phyloP scores from a whole-genome alignment of 1,140 invertebrate species.

The Megalopta genalis region DNA sequence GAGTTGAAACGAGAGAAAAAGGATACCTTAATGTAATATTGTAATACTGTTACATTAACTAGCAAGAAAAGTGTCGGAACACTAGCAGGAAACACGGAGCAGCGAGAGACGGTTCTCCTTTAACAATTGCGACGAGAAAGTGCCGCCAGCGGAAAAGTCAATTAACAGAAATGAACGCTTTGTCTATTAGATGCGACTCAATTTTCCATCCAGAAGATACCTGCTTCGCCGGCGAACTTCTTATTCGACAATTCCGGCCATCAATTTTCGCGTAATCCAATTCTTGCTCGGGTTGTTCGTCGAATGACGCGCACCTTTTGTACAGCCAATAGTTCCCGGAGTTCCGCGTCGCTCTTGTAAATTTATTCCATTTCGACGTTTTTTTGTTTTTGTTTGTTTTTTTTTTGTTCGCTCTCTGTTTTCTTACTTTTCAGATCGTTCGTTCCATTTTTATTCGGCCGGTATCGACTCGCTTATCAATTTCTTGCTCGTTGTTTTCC shows the following conservation, averaged over 20 bases:
- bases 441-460: constrained; percentile 6
- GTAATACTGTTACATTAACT: neutral
- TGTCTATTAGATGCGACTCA: constrained; percentile 47
- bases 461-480: constrained; percentile 10
- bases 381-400: neutral
- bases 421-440: neutral
- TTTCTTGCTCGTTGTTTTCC: constrained; percentile 22
- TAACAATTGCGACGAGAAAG: constrained; percentile 34
- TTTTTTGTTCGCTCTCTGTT: neutral
- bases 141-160: constrained; percentile 44
- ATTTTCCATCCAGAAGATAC: constrained; percentile 35
- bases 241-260: constrained; percentile 6
- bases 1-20: no score
- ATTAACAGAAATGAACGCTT: constrained; percentile 51
- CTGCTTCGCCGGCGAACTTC: neutral
- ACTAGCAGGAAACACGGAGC: neutral
- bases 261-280: constrained; percentile 47
- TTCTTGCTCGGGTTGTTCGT: constrained; percentile 26
- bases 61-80: neutral
- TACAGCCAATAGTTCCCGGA: neutral
- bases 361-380: constrained; percentile 2
- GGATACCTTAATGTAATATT: no score
- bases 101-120: constrained; percentile 20
- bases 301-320: neutral
- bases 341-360: neutral